Conservation (phyloP, 2,113 vertebrate genomes). For the Coreoperca whiteheadi region DNA sequence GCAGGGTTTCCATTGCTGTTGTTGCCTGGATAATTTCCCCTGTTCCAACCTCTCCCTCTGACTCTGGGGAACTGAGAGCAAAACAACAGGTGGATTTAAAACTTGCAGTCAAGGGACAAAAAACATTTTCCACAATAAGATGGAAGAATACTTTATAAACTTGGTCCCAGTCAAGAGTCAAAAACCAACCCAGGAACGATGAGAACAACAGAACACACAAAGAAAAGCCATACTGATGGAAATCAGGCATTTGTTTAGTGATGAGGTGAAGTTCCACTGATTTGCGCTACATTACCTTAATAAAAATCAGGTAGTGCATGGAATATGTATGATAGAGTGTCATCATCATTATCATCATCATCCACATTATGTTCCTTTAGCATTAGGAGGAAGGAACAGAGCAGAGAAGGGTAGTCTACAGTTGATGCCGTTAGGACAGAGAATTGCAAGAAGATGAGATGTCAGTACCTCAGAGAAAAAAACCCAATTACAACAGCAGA, state of each 20-base stretch:
- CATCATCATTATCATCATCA: conserved; percentile 66
- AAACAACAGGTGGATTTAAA: conserved; percentile 21
- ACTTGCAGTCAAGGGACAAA: background rate
- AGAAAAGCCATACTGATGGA: conserved; percentile 29
- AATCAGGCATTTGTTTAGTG: conserved; percentile 38
- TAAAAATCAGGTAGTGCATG: conserved; percentile 60
- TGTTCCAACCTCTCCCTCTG: conserved; percentile 95
- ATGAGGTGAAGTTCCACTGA: conserved; percentile 40
- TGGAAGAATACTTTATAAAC: conserved; percentile 9
- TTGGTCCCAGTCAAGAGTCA: background rate
- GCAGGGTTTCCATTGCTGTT: conserved; percentile 90
- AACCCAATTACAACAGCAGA: conserved; percentile 1
- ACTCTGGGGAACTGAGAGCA: conserved; percentile 89
- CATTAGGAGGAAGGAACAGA: conserved; percentile 67
- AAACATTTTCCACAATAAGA: background rate
- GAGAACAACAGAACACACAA: conserved; percentile 6
- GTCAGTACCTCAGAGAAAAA: conserved; percentile 36
- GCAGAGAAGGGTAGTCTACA: conserved; percentile 63
- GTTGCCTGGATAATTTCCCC: conserved; percentile 92
- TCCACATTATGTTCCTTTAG: conserved; percentile 66
- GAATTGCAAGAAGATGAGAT: conserved; percentile 54
- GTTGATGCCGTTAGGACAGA: conserved; percentile 61
- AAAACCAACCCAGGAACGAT: background rate
- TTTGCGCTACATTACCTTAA: conserved; percentile 69
- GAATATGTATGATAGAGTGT: conserved; percentile 62